Evolutionary conservation across 2,888 invertebrate species (phyloP).

Genomic region (Hartigia nigra): DNA sequence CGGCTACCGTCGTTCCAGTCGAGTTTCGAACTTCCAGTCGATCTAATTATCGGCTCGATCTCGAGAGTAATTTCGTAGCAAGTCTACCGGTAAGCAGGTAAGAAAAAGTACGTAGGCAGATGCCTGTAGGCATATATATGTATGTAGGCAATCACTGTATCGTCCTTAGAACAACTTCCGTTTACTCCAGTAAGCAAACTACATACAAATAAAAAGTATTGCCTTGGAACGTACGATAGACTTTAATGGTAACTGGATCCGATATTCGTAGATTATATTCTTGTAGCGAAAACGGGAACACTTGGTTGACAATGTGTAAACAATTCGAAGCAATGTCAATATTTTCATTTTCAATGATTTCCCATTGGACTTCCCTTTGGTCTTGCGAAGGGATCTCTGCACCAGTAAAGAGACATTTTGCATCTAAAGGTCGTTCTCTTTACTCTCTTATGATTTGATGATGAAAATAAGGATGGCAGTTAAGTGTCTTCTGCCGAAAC

Average conservation of each 20-base stretch:
- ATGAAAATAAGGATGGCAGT: neutral
- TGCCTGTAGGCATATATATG: neutral
- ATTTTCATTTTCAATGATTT: neutral
- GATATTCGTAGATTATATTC: neutral
- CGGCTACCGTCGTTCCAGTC: neutral
- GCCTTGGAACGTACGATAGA: neutral
- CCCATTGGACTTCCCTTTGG: neutral
- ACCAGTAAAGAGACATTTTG: neutral
- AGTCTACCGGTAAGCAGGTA: neutral
- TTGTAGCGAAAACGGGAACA: neutral
- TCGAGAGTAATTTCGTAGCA: neutral
- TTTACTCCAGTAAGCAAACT: neutral
- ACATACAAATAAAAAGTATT: neutral
- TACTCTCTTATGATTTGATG: neutral
- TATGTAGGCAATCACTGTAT: neutral
- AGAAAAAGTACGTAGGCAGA: neutral
- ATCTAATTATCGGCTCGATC: slow-evolving; percentile 1
- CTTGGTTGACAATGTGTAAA: neutral
- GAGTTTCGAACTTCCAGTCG: slow-evolving; percentile 3
- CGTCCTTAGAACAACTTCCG: neutral
- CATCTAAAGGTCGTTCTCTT: neutral
- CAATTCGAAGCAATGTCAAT: neutral
- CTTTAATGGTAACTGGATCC: neutral
- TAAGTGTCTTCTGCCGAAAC: neutral
- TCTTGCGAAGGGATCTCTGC: neutral